Percentiles rank a stretch among this genome's conserved stretches.
These are phyloP conservation scores for Caenorhabditis becei DNA, from an alignment of 2,888 invertebrate genomes.

Conservation along the genomic window DNA sequence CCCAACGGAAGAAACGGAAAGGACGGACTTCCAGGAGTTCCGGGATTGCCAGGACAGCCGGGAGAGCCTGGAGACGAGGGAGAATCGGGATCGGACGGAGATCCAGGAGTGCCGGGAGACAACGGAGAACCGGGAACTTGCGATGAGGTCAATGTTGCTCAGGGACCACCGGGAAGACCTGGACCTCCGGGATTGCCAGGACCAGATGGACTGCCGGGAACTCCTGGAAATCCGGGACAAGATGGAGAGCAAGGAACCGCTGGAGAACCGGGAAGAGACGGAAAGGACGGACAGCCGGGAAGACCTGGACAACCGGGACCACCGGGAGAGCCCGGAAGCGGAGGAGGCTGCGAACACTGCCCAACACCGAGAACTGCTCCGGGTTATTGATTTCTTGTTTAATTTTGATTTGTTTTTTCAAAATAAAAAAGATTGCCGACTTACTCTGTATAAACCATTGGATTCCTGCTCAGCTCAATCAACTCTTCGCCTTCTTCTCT, in stretches of 20 bases:
- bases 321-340: constrained; percentile 64
- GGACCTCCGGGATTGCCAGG: constrained; percentile 63
- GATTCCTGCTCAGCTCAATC: constrained; percentile 32
- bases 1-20: constrained; percentile 68
- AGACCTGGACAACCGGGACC: constrained; percentile 65
- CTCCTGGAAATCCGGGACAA: constrained; percentile 70
- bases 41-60: constrained; percentile 67
- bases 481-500: constrained; percentile 38
- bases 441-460: constrained; percentile 34
- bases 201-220: constrained; percentile 68
- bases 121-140: constrained; percentile 54
- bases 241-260: constrained; percentile 66
- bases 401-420: background rate
- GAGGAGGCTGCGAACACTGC: constrained; percentile 70
- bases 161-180: constrained; percentile 66
- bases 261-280: constrained; percentile 69
- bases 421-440: constrained; percentile 2
- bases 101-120: constrained; percentile 65
- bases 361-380: constrained; percentile 70
- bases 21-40: constrained; percentile 59
- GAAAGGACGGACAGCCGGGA: constrained; percentile 58
- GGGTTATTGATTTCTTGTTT: constrained; percentile 57
- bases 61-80: constrained; percentile 69
- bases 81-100: constrained; percentile 63
- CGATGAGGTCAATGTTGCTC: constrained; percentile 56